phyloP scores from a whole-genome alignment of 2,888 invertebrate species.

The Andrena chrysosceles region DNA sequence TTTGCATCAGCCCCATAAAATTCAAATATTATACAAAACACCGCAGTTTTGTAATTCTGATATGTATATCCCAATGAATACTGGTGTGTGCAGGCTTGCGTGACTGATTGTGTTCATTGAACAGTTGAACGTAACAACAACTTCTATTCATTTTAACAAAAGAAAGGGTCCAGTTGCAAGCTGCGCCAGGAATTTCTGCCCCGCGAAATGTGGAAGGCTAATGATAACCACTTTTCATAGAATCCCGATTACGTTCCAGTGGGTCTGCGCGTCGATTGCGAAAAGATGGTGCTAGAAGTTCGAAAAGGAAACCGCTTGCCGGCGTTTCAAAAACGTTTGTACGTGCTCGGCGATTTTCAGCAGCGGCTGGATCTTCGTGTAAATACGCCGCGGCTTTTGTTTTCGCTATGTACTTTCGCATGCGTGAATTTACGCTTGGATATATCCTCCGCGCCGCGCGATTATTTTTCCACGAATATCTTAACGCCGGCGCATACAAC shows the following conservation, averaged over 20 bases:
- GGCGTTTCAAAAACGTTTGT: background rate
- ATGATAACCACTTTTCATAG: background rate
- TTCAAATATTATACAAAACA: no score
- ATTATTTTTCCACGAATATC: slow-evolving; percentile 2
- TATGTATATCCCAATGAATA: no score
- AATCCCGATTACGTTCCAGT: background rate
- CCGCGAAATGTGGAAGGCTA: background rate
- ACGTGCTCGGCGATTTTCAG: background rate
- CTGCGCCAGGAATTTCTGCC: background rate
- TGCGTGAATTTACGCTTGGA: background rate
- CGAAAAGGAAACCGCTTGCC: background rate
- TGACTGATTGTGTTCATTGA: no score
- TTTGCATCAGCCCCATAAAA: no score
- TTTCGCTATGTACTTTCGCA: background rate
- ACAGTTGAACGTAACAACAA: no score
- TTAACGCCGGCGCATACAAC: background rate
- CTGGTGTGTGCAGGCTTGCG: no score
- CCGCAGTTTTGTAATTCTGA: no score
- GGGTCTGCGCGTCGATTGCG: background rate
- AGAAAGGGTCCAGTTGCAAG: no score
- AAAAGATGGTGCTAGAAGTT: slow-evolving; percentile 2
- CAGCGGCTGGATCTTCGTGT: background rate
- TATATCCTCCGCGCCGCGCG: background rate
- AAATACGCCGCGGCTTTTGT: slow-evolving; percentile 1
- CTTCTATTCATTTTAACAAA: no score